Evolutionary conservation across 2,888 invertebrate genomes (phyloP).

Genomic region (Ditula angustiorana): DNA sequence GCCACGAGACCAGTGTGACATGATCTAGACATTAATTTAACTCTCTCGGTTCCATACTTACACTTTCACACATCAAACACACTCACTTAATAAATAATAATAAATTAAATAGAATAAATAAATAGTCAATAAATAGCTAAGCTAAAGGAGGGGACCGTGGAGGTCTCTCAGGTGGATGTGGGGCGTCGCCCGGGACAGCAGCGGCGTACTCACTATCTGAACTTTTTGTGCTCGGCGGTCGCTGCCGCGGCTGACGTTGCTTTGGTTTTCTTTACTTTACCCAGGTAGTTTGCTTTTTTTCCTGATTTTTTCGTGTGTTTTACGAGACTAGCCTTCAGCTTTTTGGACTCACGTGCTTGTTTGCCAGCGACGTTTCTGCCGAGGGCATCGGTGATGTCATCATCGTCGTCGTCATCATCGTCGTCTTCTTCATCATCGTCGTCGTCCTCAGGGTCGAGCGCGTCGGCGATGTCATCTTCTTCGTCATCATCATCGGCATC

Average conservation of each 20-base stretch:
- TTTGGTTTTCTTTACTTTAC: slow-evolving; percentile 85
- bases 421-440: slow-evolving; percentile 89
- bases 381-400: slow-evolving; percentile 88
- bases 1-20: slow-evolving; percentile 85
- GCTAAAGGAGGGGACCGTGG: slow-evolving; percentile 80
- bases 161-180: slow-evolving; percentile 79
- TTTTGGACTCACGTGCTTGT: slow-evolving; percentile 95
- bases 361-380: slow-evolving; percentile 75
- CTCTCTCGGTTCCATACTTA: slow-evolving; percentile 79
- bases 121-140: slow-evolving; percentile 86
- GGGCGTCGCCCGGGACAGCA: slow-evolving; percentile 67
- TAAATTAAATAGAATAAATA: slow-evolving; percentile 86
- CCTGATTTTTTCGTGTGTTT: slow-evolving; percentile 78
- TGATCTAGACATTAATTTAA: slow-evolving; percentile 86
- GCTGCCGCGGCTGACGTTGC: slow-evolving; percentile 76
- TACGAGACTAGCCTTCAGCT: slow-evolving; percentile 78
- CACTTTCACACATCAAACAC: slow-evolving; percentile 82
- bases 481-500: slow-evolving; percentile 87
- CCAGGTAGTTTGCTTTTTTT: slow-evolving; percentile 79
- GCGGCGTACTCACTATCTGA: slow-evolving; percentile 80
- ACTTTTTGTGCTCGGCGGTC: slow-evolving; percentile 82
- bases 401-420: slow-evolving; percentile 87
- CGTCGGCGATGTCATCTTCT: slow-evolving; percentile 84
- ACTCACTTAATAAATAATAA: slow-evolving; percentile 86
- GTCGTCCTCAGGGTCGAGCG: slow-evolving; percentile 87